Evolutionary conservation across 2,797 vertebrate genomes (phyloP), one percentile per base, ranked within the genome.

Genomic region (Rhincodon typus): DNA sequence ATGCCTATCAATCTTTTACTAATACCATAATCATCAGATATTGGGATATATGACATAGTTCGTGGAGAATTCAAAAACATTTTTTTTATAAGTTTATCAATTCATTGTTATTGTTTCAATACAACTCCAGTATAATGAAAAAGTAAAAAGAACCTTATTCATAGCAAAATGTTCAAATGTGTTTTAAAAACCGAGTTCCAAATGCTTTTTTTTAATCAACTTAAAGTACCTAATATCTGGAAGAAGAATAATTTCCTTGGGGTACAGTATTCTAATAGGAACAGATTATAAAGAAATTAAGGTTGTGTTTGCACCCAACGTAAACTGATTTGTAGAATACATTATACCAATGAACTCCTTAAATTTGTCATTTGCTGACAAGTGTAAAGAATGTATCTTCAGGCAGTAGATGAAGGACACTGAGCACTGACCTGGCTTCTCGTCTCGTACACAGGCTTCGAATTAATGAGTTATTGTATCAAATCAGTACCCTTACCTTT

Each of bases 401-500:
- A 34, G 93, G 23, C 10, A 38, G 23, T 1, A 50, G 38, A 94
- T 72, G 67, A 50, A 94, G 93, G 67, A 50, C 93, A 94, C n/a
- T 21, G 23, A 69, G 3, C 46, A 46, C 69, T 12, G 38, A 72
- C 93, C 93, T 38, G 46, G 93, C 67, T 72, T 42, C 25, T 94
- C 3, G 25, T 72, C 38, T 72, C 27, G 5, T 42, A 46, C 23
- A 21, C 66, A 67, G 66, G 91, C 6, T 70, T 94, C 38, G n/a
- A 67, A 38, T 66, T 91, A 42, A 94, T 94, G 91, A 70, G 93
- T 94, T 94, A 25, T 94, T 70, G 42, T 50, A 94, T 17, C 67
- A 30, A 70, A 72, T 42, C 38, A 69, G 69, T 94, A 25, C 21
- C 66, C 13, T 66, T 66, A 57, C 57, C 57, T 91, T n/a, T 19